phyloP scores from a whole-genome alignment of 2,888 invertebrate species.

The Spodoptera littoralis region DNA sequence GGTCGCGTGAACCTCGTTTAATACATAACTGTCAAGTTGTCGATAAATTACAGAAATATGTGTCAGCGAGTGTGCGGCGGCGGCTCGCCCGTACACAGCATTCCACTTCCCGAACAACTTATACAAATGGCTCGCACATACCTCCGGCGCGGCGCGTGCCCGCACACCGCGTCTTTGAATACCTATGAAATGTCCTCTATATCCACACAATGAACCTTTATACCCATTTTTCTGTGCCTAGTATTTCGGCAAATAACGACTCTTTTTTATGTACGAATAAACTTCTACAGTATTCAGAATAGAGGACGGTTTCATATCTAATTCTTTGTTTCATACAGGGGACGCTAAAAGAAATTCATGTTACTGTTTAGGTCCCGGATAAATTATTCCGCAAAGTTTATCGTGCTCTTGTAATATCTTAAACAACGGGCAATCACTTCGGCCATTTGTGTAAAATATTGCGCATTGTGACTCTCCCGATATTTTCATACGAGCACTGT shows the following conservation, averaged over 20 bases:
- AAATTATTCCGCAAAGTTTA: slow-evolving; percentile 46
- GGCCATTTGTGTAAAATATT: slow-evolving; percentile 33
- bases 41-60: slow-evolving; percentile 14
- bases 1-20: no score
- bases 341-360: slow-evolving; percentile 41
- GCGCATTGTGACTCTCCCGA: slow-evolving; percentile 28
- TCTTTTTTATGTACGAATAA: slow-evolving; percentile 42
- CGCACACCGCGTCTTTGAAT: slow-evolving; percentile 20
- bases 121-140: slow-evolving; percentile 35
- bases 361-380: slow-evolving; percentile 18
- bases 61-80: neutral
- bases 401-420: slow-evolving; percentile 41
- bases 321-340: slow-evolving; percentile 22
- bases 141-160: slow-evolving; percentile 27
- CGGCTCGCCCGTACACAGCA: slow-evolving; percentile 36
- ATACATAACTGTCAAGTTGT: neutral
- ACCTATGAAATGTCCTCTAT: slow-evolving; percentile 33
- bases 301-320: slow-evolving; percentile 16
- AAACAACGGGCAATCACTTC: slow-evolving; percentile 39
- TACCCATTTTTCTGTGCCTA: slow-evolving; percentile 27
- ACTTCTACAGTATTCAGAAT: slow-evolving; percentile 18
- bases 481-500: slow-evolving; percentile 21
- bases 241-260: slow-evolving; percentile 34
- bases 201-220: slow-evolving; percentile 30
- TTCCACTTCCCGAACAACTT: slow-evolving; percentile 48